phyloP scores from a whole-genome alignment of 2,888 invertebrate species.

The Atethmia centrago region DNA sequence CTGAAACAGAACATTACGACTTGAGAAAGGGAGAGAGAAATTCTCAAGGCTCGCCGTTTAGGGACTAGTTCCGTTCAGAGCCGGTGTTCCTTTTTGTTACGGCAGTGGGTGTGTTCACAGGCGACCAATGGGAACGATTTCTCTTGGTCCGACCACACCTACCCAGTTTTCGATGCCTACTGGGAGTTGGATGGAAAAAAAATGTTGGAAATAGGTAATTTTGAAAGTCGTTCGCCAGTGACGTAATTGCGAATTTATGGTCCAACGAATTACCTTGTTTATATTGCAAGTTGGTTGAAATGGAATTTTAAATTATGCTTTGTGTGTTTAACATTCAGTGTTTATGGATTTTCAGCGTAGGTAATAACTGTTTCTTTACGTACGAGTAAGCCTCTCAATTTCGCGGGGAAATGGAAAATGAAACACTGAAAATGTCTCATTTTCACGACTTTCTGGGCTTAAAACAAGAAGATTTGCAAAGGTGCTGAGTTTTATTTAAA shows the following conservation, averaged over 20 bases:
- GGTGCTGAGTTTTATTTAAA: neutral
- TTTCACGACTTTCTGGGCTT: neutral
- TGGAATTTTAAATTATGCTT: constrained; percentile 68
- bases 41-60: constrained; percentile 87
- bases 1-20: constrained; percentile 80
- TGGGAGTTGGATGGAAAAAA: constrained; percentile 87
- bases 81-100: constrained; percentile 84
- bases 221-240: constrained; percentile 84
- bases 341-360: constrained; percentile 42
- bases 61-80: constrained; percentile 74
- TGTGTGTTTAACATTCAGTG: constrained; percentile 44
- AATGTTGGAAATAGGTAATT: constrained; percentile 88
- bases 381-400: constrained; percentile 10
- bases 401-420: neutral
- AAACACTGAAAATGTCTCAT: constrained; percentile 3
- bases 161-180: constrained; percentile 89
- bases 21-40: constrained; percentile 88
- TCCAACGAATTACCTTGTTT: constrained; percentile 68
- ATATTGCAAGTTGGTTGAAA: constrained; percentile 67
- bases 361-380: constrained; percentile 36
- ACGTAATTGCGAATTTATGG: constrained; percentile 87
- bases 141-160: constrained; percentile 82
- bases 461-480: neutral
- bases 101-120: constrained; percentile 81
- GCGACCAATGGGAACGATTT: constrained; percentile 85